Conservation (phyloP, 2,888 invertebrate species). For the Epinotia ramella region DNA sequence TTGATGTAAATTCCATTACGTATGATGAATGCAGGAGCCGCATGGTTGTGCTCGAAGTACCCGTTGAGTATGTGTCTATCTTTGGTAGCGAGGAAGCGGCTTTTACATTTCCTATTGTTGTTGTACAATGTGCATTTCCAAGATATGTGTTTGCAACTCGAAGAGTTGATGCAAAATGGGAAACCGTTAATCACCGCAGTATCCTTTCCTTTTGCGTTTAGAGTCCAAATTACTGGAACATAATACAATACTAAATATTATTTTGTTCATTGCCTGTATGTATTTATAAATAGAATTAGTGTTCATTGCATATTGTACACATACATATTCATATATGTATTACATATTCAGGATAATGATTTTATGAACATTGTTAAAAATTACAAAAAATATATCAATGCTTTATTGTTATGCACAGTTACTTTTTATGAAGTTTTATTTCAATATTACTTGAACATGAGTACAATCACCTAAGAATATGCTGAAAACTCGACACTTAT, state of each 20-base stretch:
- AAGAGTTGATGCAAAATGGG: background rate
- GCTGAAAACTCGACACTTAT: no score
- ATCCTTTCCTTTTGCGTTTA: background rate
- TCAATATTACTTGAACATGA: no score
- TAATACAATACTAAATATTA: background rate
- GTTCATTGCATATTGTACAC: no score
- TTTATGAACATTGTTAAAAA: no score
- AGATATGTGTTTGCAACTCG: background rate
- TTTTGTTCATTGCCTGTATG: no score
- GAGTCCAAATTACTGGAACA: background rate
- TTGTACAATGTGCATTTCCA: constrained; percentile 1
- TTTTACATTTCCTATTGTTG: background rate
- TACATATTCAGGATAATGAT: no score
- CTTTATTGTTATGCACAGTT: no score
- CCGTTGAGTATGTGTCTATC: constrained; percentile 42
- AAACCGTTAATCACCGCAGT: background rate
- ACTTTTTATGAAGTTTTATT: no score
- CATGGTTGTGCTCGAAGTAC: constrained; percentile 48
- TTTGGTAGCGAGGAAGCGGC: constrained; percentile 59
- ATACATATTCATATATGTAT: no score
- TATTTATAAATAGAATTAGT: no score
- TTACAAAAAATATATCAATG: no score
- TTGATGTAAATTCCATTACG: constrained; percentile 36
- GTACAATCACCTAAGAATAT: no score
- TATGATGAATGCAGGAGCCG: constrained; percentile 47